Evolutionary conservation across 2,797 vertebrate species (phyloP).

Genomic region (Cottoperca gobio): DNA sequence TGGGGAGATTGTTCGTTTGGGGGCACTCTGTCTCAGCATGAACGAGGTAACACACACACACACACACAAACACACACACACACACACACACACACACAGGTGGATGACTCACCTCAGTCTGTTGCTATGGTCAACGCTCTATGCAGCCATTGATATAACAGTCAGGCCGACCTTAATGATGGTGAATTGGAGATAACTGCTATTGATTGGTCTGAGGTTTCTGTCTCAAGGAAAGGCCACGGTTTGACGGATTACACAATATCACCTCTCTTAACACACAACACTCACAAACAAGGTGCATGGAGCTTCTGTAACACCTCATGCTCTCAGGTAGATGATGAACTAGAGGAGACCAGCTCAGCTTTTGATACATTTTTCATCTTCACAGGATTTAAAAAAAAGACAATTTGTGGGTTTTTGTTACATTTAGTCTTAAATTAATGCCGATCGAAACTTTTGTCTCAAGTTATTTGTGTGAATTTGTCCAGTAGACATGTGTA

Average conservation of each 20-base stretch:
- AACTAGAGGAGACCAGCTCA: neutral
- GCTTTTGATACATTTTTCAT: neutral
- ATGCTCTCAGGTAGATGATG: neutral
- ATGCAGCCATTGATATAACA: slow-evolving; percentile 54
- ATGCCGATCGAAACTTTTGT: neutral
- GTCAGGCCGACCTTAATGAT: slow-evolving; percentile 59
- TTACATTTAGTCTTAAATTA: neutral
- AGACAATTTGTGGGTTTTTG: neutral
- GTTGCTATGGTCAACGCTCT: slow-evolving; percentile 68
- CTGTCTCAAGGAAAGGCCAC: slow-evolving; percentile 45
- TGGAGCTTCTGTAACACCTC: neutral
- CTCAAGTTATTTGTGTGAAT: neutral
- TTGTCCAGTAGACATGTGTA: neutral
- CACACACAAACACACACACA: slow-evolving; percentile 33
- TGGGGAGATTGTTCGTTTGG: slow-evolving; percentile 12
- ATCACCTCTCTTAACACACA: slow-evolving; percentile 9
- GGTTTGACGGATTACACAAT: slow-evolving; percentile 41
- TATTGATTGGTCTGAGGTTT: slow-evolving; percentile 54
- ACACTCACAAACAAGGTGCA: neutral
- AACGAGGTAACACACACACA: neutral
- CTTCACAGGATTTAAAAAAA: neutral
- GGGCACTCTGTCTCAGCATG: slow-evolving; percentile 37
- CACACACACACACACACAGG: slow-evolving; percentile 28
- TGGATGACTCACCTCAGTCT: slow-evolving; percentile 56
- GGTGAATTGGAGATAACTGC: slow-evolving; percentile 63